Conservation (phyloP, 2,797 vertebrate species). For the Gymnothorax javanicus region DNA sequence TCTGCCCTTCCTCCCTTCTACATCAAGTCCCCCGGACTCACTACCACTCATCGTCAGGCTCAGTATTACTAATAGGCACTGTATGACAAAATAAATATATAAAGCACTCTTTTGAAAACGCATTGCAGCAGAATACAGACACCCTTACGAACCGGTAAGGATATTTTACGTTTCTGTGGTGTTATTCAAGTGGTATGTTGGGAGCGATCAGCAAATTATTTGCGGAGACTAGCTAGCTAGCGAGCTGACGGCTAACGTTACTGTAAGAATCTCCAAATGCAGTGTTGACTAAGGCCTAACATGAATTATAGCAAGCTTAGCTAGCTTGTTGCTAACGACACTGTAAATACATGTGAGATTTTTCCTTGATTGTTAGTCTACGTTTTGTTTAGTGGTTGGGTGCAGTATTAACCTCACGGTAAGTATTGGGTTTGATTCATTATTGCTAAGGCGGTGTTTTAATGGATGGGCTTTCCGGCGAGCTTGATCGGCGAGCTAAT, state of each 20-base stretch:
- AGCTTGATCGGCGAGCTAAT: conserved; percentile 24
- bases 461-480: neutral
- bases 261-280: conserved; percentile 30
- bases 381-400: too few species aligned
- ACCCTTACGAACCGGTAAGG: conserved; percentile 49
- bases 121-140: conserved; percentile 29
- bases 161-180: conserved; percentile 30
- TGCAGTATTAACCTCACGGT: neutral
- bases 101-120: conserved; percentile 12
- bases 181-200: conserved; percentile 27
- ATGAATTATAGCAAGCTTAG: conserved; percentile 31
- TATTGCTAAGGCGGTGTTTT: neutral
- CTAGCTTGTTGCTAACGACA: conserved; percentile 30
- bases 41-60: conserved; percentile 42
- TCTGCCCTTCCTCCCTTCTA: conserved; percentile 32
- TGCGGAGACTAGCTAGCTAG: conserved; percentile 25
- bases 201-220: conserved; percentile 33
- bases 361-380: neutral
- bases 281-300: conserved; percentile 36
- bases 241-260: conserved; percentile 25
- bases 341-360: conserved; percentile 14
- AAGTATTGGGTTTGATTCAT: neutral
- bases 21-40: conserved; percentile 37
- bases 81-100: conserved; percentile 39
- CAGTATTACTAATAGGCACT: conserved; percentile 44